Conservation (phyloP, 2,113 vertebrate genomes). For the Mustelus asterias region DNA sequence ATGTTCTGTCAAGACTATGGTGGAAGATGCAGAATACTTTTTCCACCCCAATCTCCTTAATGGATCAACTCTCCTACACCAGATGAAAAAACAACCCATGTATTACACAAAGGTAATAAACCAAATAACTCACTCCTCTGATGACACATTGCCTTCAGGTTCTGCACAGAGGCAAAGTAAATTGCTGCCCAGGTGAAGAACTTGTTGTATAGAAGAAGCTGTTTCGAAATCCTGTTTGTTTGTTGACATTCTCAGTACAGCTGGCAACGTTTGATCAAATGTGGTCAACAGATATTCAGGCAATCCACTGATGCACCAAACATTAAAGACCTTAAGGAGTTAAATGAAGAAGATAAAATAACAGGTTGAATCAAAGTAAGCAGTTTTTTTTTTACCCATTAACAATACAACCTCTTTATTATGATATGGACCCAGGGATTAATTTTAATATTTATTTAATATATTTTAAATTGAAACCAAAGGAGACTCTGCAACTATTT, state of each 20-base stretch:
- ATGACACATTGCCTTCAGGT: not conserved
- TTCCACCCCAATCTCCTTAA: not conserved
- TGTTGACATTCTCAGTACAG: constrained; percentile 39
- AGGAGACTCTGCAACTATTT: not conserved
- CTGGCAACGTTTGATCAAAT: constrained; percentile 30
- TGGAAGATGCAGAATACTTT: not conserved
- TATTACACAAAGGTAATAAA: not conserved
- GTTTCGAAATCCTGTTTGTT: not conserved
- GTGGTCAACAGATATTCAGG: constrained; percentile 41
- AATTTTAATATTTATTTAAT: not conserved
- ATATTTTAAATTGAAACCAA: not conserved
- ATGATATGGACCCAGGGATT: not conserved
- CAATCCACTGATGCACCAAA: constrained; percentile 39
- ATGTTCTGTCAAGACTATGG: not conserved
- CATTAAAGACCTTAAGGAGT: constrained; percentile 23
- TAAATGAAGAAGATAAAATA: not conserved
- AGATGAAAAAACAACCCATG: not conserved
- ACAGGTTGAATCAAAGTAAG: not conserved
- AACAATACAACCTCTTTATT: not conserved
- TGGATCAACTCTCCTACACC: not conserved
- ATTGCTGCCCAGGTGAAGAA: constrained; percentile 43
- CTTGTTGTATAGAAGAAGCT: constrained; percentile 36
- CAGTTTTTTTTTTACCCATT: not conserved
- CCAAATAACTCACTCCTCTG: constrained; percentile 46
- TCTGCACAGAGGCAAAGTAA: constrained; percentile 24